Evolutionary conservation across 2,797 vertebrate species (phyloP).

Genomic region (Oceanodroma leucorhoa): DNA sequence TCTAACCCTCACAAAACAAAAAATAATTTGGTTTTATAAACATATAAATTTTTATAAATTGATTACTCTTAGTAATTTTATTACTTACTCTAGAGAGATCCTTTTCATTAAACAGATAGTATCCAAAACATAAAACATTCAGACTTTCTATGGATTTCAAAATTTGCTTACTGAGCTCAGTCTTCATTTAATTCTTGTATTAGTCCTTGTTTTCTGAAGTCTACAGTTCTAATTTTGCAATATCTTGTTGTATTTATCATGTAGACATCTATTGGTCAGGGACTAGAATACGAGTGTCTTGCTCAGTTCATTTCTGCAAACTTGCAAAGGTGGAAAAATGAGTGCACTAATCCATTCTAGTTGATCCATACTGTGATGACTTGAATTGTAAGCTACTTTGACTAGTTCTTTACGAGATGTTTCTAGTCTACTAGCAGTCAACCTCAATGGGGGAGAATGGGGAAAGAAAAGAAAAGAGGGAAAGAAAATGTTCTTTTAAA

Average conservation of each 20-base stretch:
- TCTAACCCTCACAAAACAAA: neutral
- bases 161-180: neutral
- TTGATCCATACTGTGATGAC: neutral
- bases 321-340: neutral
- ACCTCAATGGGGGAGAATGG: accelerated
- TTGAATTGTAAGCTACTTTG: neutral
- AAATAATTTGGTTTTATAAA: neutral
- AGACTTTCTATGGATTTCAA: neutral
- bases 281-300: neutral
- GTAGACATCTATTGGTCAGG: neutral
- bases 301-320: neutral
- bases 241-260: neutral
- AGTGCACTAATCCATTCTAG: neutral
- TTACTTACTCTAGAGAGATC: neutral
- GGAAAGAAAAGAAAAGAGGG: neutral
- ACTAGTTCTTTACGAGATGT: neutral
- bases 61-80: neutral
- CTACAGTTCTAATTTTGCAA: neutral
- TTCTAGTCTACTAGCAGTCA: neutral
- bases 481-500: neutral
- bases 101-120: neutral
- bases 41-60: neutral
- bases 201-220: neutral
- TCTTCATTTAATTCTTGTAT: neutral
- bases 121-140: neutral